A percentile compares a stretch with the other conserved stretches of the same genome.
Evolutionary conservation across 37 sponge, comb jelly and placozoan genomes (phyloP).

Genomic region (Cliona cf. orientalis): DNA sequence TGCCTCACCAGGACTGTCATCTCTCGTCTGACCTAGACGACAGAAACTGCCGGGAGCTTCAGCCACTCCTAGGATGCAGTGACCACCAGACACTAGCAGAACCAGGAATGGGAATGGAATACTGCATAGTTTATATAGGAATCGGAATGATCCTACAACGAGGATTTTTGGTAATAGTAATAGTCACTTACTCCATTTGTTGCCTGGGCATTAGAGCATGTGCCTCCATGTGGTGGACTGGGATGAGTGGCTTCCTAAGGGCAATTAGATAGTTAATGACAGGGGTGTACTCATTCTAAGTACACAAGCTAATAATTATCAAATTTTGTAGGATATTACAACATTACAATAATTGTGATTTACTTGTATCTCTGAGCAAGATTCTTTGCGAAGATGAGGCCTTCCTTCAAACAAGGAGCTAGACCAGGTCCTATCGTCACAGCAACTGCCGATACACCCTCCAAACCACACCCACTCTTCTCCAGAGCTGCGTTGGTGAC

Average conservation of each 20-base stretch:
- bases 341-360: background rate
- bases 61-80: slow-evolving; percentile 73
- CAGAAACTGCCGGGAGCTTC: slow-evolving; percentile 36
- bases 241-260: slow-evolving; percentile 70
- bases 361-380: slow-evolving; percentile 36
- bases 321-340: no score
- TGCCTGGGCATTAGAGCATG: slow-evolving; percentile 82
- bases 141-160: background rate
- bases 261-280: background rate
- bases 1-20: slow-evolving; percentile 77
- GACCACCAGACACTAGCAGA: slow-evolving; percentile 86
- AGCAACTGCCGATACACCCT: slow-evolving; percentile 69
- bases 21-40: slow-evolving; percentile 54
- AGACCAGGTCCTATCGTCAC: slow-evolving; percentile 87
- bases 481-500: slow-evolving; percentile 55
- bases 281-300: background rate
- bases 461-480: slow-evolving; percentile 43
- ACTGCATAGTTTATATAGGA: slow-evolving; percentile 21
- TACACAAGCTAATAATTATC: background rate
- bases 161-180: background rate
- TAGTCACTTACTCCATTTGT: slow-evolving; percentile 33
- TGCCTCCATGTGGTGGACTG: slow-evolving; percentile 91
- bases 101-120: slow-evolving; percentile 88
- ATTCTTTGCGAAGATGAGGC: slow-evolving; percentile 55
- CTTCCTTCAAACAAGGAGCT: slow-evolving; percentile 56